phyloP scores from a whole-genome alignment of 2,797 vertebrate species.

The Florisuga fusca region DNA sequence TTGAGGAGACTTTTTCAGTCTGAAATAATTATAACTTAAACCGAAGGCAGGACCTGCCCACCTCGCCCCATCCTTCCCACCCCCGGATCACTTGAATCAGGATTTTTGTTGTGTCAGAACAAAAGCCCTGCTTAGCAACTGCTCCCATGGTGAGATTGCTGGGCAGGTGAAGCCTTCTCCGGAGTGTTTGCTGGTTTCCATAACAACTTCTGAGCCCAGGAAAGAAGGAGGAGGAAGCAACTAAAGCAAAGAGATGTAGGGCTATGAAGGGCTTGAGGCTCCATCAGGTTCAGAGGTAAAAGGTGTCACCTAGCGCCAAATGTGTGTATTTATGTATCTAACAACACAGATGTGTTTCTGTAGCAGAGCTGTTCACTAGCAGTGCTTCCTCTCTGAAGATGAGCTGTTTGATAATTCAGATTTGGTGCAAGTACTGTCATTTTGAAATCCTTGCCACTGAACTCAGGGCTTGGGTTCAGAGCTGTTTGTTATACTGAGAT shows the following conservation, averaged over 20 bases:
- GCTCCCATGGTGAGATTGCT: background rate
- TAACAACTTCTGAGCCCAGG: background rate
- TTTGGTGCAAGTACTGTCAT: background rate
- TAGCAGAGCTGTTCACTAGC: background rate
- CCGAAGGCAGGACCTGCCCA: background rate
- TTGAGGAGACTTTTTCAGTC: background rate
- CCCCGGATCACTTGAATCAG: background rate
- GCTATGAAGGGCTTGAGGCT: background rate
- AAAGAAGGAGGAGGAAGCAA: background rate
- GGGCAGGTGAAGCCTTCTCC: background rate
- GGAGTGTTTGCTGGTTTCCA: background rate
- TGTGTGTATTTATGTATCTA: accelerated
- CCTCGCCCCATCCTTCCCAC: background rate
- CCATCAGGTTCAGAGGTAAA: background rate
- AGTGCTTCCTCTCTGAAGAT: background rate
- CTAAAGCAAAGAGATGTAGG: background rate
- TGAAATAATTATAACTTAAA: background rate
- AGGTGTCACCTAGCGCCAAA: background rate
- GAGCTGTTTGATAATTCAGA: background rate
- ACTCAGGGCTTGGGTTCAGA: background rate
- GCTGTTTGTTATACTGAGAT: background rate
- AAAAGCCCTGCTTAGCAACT: background rate
- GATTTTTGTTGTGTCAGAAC: background rate
- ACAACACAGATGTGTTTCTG: accelerated
- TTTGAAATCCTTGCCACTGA: background rate